Evolutionary conservation across 2,797 vertebrate genomes (phyloP).

Genomic region (Acomys russatus): DNA sequence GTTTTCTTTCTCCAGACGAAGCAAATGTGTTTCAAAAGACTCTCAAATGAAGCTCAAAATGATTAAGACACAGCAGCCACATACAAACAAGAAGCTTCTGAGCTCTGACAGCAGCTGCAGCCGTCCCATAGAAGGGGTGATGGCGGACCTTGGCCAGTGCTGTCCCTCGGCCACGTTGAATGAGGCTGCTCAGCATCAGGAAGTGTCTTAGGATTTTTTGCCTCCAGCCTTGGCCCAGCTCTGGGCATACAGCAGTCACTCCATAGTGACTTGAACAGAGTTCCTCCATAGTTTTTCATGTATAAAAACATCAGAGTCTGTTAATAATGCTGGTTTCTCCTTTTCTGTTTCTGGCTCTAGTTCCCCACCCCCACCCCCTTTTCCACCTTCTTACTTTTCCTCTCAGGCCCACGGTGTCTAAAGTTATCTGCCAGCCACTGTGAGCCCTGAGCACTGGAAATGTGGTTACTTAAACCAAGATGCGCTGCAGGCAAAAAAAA

Average conservation of each 20-base stretch:
- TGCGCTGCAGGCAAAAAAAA: neutral
- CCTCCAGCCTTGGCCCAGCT: neutral
- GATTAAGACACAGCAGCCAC: neutral
- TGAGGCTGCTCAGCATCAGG: neutral
- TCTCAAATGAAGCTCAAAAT: conserved; percentile 48
- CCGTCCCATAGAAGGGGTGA: fast-evolving
- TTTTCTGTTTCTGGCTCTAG: neutral
- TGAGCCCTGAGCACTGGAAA: neutral
- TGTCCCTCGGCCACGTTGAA: neutral
- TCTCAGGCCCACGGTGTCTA: neutral
- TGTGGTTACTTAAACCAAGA: neutral
- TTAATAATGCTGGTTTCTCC: neutral
- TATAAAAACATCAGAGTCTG: neutral
- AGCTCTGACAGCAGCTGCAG: neutral
- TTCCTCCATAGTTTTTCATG: neutral
- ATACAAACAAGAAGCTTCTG: neutral
- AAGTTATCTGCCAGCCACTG: neutral
- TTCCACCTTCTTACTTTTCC: neutral
- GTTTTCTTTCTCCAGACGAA: conserved; percentile 62
- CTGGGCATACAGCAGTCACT: neutral
- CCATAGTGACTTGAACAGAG: neutral
- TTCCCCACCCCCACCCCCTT: neutral
- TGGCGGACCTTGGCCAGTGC: neutral
- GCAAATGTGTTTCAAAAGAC: conserved; percentile 54
- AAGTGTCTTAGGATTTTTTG: neutral